Evolutionary conservation across 2,113 vertebrate species (phyloP), one percentile per base, ranked within the genome.

Genomic region (Vulpes lagopus): DNA sequence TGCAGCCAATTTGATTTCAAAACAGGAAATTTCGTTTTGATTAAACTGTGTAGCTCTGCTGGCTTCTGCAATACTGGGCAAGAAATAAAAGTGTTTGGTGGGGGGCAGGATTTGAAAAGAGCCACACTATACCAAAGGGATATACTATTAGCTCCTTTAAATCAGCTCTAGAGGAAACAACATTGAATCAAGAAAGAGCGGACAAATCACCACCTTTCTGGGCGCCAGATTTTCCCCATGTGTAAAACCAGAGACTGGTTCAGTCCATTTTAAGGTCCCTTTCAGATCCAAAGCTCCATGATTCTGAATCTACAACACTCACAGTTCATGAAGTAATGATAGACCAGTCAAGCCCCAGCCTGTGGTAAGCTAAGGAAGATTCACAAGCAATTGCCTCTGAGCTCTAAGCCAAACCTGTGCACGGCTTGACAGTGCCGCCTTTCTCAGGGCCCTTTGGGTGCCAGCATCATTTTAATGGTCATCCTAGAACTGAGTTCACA

Each of bases 21-120:
- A 96, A 96, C 79, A 96, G 86, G 96, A 96, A 90, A 92, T 82
- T 96, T 96, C 17, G 8, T 97, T 97, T 97, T 92, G 87, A 90
- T 91, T 95, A 88, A 81, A 69, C 60, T 25, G n/a, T 59, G 65
- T 23, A 53, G 65, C 65, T 94, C 73, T 82, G 10, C 51, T 55
- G 67, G 55, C 80, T 82, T 89, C 85, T 81, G 51, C 71, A 88
- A 78, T 60, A 16, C 32, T 9, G 27, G 71, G 55, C n/a, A 91
- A 94, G 49, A 89, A 89, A 69, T 73, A 27, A 86, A 74, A 76
- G 51, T 57, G 19, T 71, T 80, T 85, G 22, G 25, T 6, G 20
- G 43, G 12, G 5, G 35, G 10, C 16, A 35, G 53, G 30, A 51
- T 65, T 49, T 62, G 30, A 78, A 95, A 94, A 95, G 11, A 67